A percentile compares a stretch with the other conserved stretches of the same genome.
These are phyloP conservation scores for Camptogramma bilineatum DNA, from an alignment of 2,888 invertebrate species.

Conservation along the genomic window DNA sequence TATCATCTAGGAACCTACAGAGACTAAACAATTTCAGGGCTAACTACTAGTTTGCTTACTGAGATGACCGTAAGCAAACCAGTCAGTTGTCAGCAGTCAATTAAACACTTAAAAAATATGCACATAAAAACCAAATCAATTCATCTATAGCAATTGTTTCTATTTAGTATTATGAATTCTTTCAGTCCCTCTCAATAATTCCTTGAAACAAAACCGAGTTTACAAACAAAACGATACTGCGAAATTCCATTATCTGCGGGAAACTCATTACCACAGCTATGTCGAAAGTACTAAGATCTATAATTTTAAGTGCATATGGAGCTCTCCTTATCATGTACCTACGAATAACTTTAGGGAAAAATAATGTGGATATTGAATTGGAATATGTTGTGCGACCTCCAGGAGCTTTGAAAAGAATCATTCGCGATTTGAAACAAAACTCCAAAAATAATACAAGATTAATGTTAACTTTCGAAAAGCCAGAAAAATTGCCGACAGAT, in stretches of 20 bases:
- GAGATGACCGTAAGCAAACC: not conserved
- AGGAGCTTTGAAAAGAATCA: conserved; percentile 46
- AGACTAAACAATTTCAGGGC: no score
- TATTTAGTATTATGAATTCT: conserved; percentile 1
- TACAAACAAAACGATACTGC: conserved; percentile 18
- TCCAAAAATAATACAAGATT: conserved; percentile 46
- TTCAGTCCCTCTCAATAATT: conserved; percentile 1
- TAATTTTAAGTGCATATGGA: conserved; percentile 55
- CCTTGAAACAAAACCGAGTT: conserved; percentile 21
- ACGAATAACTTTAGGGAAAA: conserved; percentile 44
- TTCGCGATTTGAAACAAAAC: conserved; percentile 49
- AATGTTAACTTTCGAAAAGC: conserved; percentile 46
- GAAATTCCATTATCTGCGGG: not conserved
- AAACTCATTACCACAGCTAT: conserved; percentile 47
- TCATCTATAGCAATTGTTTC: not conserved
- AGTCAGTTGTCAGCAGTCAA: no score
- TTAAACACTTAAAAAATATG: not conserved
- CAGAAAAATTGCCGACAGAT: conserved; percentile 61
- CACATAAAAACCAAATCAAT: not conserved
- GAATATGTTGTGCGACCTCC: conserved; percentile 54
- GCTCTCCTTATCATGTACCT: conserved; percentile 57
- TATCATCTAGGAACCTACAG: no score
- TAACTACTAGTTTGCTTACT: not conserved
- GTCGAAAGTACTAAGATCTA: conserved; percentile 59
- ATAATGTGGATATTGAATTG: conserved; percentile 55